These are phyloP conservation scores for Pseudotriccus pelzelni DNA, from an alignment of 2,797 vertebrate genomes.

Conservation along the genomic window DNA sequence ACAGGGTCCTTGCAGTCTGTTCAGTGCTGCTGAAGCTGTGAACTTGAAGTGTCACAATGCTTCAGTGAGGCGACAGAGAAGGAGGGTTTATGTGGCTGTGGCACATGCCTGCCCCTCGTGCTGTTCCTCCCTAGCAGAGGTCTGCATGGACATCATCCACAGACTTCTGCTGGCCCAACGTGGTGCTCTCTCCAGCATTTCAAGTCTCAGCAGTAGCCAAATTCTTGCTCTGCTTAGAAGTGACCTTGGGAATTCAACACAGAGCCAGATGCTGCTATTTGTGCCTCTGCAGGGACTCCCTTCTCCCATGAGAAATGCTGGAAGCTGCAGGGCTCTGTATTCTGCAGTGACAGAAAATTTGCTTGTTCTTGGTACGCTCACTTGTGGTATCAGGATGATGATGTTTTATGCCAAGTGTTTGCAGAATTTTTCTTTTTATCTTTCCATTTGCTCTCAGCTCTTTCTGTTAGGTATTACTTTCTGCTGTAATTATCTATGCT, in stretches of 20 bases:
- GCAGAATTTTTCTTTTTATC: not conserved
- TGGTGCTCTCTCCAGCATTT: not conserved
- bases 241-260: conserved; percentile 29
- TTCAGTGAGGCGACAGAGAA: not conserved
- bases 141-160: rapidly evolving
- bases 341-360: not conserved
- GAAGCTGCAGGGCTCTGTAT: not conserved
- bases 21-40: not conserved
- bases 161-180: rapidly evolving
- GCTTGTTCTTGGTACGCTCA: not conserved
- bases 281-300: conserved; percentile 46
- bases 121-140: not conserved
- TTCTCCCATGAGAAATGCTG: not conserved
- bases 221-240: not conserved
- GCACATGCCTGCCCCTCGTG: rapidly evolving
- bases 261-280: not conserved
- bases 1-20: not conserved
- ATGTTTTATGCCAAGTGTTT: not conserved
- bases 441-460: not conserved
- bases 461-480: not conserved
- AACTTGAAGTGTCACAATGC: not conserved
- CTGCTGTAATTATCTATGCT: not conserved
- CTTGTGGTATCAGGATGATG: not conserved
- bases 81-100: not conserved
- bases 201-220: not conserved